Evolutionary conservation across 2,113 vertebrate species (phyloP).

Genomic region (Gymnarchus niloticus): DNA sequence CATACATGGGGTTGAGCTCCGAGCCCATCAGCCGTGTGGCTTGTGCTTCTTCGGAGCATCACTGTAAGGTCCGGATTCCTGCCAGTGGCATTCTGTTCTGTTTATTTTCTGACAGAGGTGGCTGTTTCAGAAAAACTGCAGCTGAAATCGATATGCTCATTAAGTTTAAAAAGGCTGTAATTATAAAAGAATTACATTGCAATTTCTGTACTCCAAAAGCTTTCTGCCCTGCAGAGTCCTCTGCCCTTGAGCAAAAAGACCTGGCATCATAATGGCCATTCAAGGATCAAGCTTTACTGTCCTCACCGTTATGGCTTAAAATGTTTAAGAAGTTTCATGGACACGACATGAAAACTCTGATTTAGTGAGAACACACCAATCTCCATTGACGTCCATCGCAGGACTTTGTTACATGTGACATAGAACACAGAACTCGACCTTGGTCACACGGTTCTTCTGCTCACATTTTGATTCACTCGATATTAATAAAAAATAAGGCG

Average conservation of each 20-base stretch:
- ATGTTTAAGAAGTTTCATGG: background rate
- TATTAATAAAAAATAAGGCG: too few species aligned
- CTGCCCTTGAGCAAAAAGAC: background rate
- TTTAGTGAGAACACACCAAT: background rate
- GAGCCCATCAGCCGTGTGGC: background rate
- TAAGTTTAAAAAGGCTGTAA: slow-evolving; percentile 10
- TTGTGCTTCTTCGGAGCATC: background rate
- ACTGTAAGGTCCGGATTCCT: background rate
- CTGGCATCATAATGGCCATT: background rate
- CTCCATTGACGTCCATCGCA: background rate
- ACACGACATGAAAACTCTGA: background rate
- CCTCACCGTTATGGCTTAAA: too few species aligned
- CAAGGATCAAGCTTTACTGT: too few species aligned
- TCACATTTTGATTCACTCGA: too few species aligned
- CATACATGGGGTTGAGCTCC: background rate
- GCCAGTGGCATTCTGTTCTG: background rate
- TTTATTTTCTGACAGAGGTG: slow-evolving; percentile 1
- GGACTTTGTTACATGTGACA: background rate
- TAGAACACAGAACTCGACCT: background rate
- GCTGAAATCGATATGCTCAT: slow-evolving; percentile 7
- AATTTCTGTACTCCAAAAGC: background rate
- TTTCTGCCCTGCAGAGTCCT: background rate
- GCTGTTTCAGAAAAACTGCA: slow-evolving; percentile 8
- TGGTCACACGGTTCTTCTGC: background rate
- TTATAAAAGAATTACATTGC: slow-evolving; percentile 1